phyloP scores from a whole-genome alignment of 2,113 vertebrate genomes.

The Hyperoodon ampullatus region DNA sequence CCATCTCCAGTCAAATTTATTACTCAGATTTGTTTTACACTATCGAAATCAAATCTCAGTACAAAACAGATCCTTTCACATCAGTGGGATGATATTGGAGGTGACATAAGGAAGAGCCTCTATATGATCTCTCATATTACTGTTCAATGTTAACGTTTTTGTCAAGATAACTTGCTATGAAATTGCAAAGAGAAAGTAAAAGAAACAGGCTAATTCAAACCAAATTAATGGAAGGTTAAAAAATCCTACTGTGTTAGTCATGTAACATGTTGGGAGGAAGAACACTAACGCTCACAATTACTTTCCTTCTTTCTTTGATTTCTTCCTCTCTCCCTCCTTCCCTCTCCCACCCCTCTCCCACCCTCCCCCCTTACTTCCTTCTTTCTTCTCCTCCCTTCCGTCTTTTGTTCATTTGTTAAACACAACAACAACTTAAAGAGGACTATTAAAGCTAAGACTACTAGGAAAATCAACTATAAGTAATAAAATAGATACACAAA shows the following conservation, averaged over 20 bases:
- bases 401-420: background rate
- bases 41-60: background rate
- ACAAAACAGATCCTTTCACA: background rate
- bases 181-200: background rate
- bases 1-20: background rate
- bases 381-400: too few relatives aligned
- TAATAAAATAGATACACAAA: slow-evolving; percentile 73
- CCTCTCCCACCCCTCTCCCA: background rate
- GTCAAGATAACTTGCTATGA: background rate
- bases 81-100: background rate
- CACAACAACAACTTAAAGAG: background rate
- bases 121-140: background rate
- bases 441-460: slow-evolving; percentile 24
- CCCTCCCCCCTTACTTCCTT: background rate
- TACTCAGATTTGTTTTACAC: background rate
- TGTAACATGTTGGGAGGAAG: background rate
- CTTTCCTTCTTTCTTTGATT: background rate
- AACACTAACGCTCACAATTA: background rate
- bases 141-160: background rate
- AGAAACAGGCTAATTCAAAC: background rate
- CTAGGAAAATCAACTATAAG: slow-evolving; percentile 53
- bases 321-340: background rate
- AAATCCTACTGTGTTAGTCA: background rate
- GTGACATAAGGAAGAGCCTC: background rate
- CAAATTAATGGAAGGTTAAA: background rate